Base-by-base conservation (phyloP, 2,113 vertebrate genomes). In the Rhinopomastus cyanomelas region DNA sequence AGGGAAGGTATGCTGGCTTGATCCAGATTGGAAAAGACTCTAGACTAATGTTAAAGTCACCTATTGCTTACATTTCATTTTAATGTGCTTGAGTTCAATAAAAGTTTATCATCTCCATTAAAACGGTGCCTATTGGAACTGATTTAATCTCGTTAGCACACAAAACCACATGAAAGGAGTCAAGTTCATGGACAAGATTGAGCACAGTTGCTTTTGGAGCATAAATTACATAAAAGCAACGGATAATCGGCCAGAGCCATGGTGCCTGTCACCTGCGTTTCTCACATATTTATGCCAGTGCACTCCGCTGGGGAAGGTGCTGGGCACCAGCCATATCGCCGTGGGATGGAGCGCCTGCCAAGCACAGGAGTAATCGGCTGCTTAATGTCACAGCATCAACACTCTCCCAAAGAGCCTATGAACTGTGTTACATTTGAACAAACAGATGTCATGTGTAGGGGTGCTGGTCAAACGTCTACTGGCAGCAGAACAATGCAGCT, bases 21-120 rank as follows among this genome's bases (percentile, higher is more conserved):
- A 95, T 97, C 95, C 95, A 96, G 77, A 95, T 85, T 97, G 96
- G 96, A 97, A 97, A 95, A 91, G 96, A 97, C 93, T 95, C 92
- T 83, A 87, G 93, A 87, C 94, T 23, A 94, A 96, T 85, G 92
- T 95, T 96, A 90, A 95, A 97, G 97, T 97, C 96, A 98, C 97
- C 97, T 97, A 96, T 96, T 97, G 97, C 97, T 98, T 98, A 97
- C 97, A 97, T 98, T 98, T 97, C 97, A 97, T 97, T 97, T 97
- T 97, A 97, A 97, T 97, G 96, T 89, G 95, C 96, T 97, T 17
- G 96, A 97, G 97, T 97, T 97, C 97, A 97, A 96, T 97, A 97
- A 96, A 98, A 97, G 97, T 98, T 98, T 98, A 98, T 98, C 97
- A 96, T 96, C 93, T 95, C 96, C 95, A 96, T 97, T 97, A 97